Conservation (phyloP, 1,140 invertebrate species). For the Brachionus calyciflorus region DNA sequence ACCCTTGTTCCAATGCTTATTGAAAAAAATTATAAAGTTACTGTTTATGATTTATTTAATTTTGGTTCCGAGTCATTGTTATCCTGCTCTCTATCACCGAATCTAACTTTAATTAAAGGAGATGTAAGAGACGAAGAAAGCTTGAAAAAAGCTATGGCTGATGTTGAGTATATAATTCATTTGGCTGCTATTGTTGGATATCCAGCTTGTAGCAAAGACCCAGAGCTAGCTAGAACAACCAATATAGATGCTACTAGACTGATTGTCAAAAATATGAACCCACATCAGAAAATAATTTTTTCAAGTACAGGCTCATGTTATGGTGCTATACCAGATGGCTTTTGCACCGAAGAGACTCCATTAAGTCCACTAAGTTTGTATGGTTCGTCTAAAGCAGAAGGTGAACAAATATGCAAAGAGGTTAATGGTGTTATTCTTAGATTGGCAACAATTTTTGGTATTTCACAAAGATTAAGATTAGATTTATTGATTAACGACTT, state of each 20-base stretch:
- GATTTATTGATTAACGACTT: slow-evolving; percentile 52
- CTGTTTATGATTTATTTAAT: slow-evolving; percentile 51
- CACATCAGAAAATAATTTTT: slow-evolving; percentile 51
- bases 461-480: slow-evolving; percentile 52
- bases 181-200: slow-evolving; percentile 53
- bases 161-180: slow-evolving; percentile 51
- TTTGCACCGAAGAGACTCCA: slow-evolving; percentile 51
- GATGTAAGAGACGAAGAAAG: slow-evolving; percentile 50
- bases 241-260: slow-evolving; percentile 50
- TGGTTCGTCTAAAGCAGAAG: slow-evolving; percentile 50
- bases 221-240: slow-evolving; percentile 48
- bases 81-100: slow-evolving; percentile 21
- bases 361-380: slow-evolving; percentile 52
- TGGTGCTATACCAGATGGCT: slow-evolving; percentile 50
- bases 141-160: slow-evolving; percentile 45
- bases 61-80: slow-evolving; percentile 51
- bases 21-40: slow-evolving; percentile 50
- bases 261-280: slow-evolving; percentile 48
- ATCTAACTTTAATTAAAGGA: slow-evolving; percentile 50
- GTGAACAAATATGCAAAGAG: slow-evolving; percentile 49
- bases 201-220: slow-evolving; percentile 52
- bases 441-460: slow-evolving; percentile 52
- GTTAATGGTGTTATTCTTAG: slow-evolving; percentile 49
- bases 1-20: slow-evolving; percentile 51
- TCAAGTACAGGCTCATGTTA: slow-evolving; percentile 53